Base-by-base conservation (phyloP, 2,888 invertebrate species). In the Drosophila robusta region DNA sequence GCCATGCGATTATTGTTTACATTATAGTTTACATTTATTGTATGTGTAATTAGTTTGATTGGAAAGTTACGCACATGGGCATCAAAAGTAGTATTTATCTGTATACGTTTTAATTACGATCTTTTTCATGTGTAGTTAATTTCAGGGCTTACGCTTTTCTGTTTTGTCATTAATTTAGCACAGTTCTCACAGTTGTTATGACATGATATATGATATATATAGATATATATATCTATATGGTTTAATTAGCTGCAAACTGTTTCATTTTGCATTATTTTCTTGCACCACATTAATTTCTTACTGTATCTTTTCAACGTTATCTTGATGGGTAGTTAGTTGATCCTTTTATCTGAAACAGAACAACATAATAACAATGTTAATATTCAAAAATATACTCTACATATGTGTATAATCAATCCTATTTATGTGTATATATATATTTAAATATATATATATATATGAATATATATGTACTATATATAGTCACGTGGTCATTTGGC, bases 401-500 rank as follows among this genome's bases (percentile, higher is more conserved):
- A 57, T 69, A 32, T 66, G 69, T 66, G 69, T 69, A 69, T 66
- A 69, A 66, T 67, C 44, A 46, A 66, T 55, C 41, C 36, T 66
- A 49, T 56, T 34, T 63, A 49, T 50, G 46, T 41, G 16, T 62
- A 41, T 45, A 39, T 39, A 24, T 49, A 24, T 70, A 46, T 70
- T 22, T 50, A 24, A 38, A 55, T 42, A 38, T 47, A 42, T 41
- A 41, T 41, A 41, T 41, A 47, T 49, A 45, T 52, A 38, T 39
- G 4, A 24, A 62, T 61, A 18, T 63, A 34, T 46, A 63, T 70
- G 49, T 74, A 61, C 52, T 14, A 42, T 80, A 70, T 76, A 88
- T 94, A 98, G 96, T 93, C 95, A 75, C 95, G 97, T 76, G 97
- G 97, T 63, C 97, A 97, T 92, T 94, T 96, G 88, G 94, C 96